Conservation (phyloP, 2,797 vertebrate species). For the Otolemur crassicaudatus region DNA sequence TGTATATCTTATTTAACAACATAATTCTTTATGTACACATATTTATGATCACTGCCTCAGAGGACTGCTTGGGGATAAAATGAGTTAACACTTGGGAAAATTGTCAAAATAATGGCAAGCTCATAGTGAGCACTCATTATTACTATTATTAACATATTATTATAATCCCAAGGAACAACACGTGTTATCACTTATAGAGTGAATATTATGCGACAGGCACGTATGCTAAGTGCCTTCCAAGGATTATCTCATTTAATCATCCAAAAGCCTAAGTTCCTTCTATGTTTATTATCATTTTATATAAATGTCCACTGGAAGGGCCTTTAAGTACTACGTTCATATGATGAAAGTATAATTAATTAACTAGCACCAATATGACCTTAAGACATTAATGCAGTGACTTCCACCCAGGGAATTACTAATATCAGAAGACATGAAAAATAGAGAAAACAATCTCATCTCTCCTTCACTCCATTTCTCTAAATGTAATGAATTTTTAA, state of each 20-base stretch:
- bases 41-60: not conserved
- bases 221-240: not conserved
- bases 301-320: not conserved
- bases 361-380: not conserved
- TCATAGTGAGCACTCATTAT: not conserved
- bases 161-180: conserved; percentile 12
- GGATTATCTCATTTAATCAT: conserved; percentile 41
- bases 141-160: not conserved
- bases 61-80: not conserved
- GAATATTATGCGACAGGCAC: not conserved
- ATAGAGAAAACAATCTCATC: not conserved
- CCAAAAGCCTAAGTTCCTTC: not conserved
- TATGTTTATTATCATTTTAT: not conserved
- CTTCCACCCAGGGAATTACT: not conserved
- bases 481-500: not conserved
- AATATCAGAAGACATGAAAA: not conserved
- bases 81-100: conserved; percentile 10
- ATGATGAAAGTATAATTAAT: conserved; percentile 28
- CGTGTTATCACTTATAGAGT: conserved; percentile 4
- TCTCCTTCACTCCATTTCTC: conserved; percentile 8
- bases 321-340: not conserved
- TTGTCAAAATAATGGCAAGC: not conserved
- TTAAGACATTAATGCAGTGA: not conserved
- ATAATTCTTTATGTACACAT: not conserved
- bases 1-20: not conserved